phyloP scores from a whole-genome alignment of 2,797 vertebrate genomes.

The Morus bassanus region DNA sequence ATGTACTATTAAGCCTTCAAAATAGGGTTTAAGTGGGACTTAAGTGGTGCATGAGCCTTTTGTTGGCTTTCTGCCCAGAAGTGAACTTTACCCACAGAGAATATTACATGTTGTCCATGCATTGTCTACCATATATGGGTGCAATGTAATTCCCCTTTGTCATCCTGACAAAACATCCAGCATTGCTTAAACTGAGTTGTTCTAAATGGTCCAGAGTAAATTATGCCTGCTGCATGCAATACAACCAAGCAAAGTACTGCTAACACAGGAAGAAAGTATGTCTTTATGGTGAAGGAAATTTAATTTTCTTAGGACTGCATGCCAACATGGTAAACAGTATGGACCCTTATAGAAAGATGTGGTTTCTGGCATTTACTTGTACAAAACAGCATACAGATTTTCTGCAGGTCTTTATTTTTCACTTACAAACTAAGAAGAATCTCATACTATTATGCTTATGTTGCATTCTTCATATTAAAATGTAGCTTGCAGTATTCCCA shows the following conservation, averaged over 20 bases:
- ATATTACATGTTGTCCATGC: slow-evolving; percentile 23
- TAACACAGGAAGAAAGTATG: not conserved
- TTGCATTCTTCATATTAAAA: not conserved
- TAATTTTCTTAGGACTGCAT: not conserved
- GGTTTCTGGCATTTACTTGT: not conserved
- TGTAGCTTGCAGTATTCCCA: not conserved
- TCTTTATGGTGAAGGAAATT: not conserved
- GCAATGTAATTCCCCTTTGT: slow-evolving; percentile 39
- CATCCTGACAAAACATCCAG: not conserved
- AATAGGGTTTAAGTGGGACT: slow-evolving; percentile 64
- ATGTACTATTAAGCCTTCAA: slow-evolving; percentile 54
- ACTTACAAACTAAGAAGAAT: not conserved
- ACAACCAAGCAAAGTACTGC: not conserved
- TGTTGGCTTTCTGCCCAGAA: slow-evolving; percentile 59
- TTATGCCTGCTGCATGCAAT: not conserved
- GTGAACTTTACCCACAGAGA: slow-evolving; percentile 55
- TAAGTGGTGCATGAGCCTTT: slow-evolving; percentile 53
- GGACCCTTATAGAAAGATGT: not conserved
- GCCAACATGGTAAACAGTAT: not conserved
- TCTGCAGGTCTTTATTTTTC: not conserved
- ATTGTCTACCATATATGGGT: slow-evolving; percentile 20
- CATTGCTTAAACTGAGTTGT: not conserved
- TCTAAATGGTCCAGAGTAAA: not conserved
- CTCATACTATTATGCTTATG: not conserved
- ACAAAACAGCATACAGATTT: not conserved